Evolutionary conservation across 2,797 vertebrate species (phyloP).

Genomic region (Anabas testudineus): DNA sequence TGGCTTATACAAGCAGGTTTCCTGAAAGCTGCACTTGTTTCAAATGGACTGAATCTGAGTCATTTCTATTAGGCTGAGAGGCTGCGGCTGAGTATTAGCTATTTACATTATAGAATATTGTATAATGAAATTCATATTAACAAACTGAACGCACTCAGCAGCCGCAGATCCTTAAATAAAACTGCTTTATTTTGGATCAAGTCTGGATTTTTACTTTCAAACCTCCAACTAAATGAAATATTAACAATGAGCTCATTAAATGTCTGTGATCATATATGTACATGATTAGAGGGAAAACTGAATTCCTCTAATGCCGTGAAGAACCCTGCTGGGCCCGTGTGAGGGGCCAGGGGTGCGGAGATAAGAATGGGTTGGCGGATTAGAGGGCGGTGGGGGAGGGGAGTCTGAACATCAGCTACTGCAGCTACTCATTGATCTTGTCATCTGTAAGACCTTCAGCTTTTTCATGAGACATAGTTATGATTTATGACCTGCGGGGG

Average conservation of each 20-base stretch:
- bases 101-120: no score
- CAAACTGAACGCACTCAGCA: not conserved
- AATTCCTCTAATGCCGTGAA: conserved; percentile 45
- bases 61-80: conserved; percentile 17
- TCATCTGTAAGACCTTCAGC: conserved; percentile 61
- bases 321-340: conserved; percentile 30
- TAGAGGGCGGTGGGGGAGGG: conserved; percentile 15
- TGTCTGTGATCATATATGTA: conserved; percentile 42
- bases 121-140: not conserved
- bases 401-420: conserved; percentile 38
- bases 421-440: conserved; percentile 62
- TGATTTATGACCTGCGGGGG: conserved; percentile 61
- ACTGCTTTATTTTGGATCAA: not conserved
- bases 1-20: conserved; percentile 48
- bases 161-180: conserved; percentile 8
- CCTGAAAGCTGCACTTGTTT: conserved; percentile 45
- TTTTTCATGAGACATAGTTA: conserved; percentile 48
- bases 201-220: conserved; percentile 26
- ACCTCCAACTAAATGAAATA: conserved; percentile 46
- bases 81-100: conserved; percentile 1
- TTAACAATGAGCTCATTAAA: conserved; percentile 41
- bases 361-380: conserved; percentile 50
- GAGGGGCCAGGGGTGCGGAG: conserved; percentile 17
- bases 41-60: conserved; percentile 20
- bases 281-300: conserved; percentile 42